phyloP scores from a whole-genome alignment of 92 coral and sea anemone genomes.

The Bergia puertoricense region DNA sequence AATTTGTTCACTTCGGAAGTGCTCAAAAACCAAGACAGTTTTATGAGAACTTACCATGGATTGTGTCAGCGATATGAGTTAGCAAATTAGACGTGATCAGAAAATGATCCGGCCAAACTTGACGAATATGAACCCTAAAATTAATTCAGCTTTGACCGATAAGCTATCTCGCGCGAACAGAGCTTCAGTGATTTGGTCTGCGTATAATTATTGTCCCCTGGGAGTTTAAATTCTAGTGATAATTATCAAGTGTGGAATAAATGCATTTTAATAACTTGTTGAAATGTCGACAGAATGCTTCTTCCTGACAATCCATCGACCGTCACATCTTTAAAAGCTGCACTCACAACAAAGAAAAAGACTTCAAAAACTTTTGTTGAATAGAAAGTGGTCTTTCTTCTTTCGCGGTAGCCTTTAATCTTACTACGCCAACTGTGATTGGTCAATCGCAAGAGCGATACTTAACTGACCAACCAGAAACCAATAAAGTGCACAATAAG shows the following conservation, averaged over 20 bases:
- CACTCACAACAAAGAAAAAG: conserved; percentile 4
- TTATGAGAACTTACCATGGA: conserved; percentile 7
- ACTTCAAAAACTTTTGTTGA: conserved; percentile 19
- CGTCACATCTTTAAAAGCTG: conserved; percentile 29
- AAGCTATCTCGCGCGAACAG: conserved; percentile 48
- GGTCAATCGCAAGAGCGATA: conserved; percentile 39
- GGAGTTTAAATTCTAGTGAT: conserved; percentile 63
- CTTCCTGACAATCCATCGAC: conserved; percentile 52
- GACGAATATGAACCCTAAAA: conserved; percentile 33
- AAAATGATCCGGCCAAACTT: conserved; percentile 23
- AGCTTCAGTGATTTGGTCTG: background rate
- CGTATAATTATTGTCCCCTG: conserved; percentile 24
- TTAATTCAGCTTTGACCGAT: conserved; percentile 38
- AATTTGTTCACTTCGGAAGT: background rate
- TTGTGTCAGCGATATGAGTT: conserved; percentile 11
- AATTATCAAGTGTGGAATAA: conserved; percentile 70
- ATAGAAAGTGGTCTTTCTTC: background rate
- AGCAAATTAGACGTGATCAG: conserved; percentile 15
- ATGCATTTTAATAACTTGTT: conserved; percentile 81
- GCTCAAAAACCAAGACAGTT: conserved; percentile 20
- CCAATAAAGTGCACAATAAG: conserved; percentile 41
- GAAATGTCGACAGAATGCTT: conserved; percentile 59
- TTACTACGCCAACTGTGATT: conserved; percentile 37
- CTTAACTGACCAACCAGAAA: conserved; percentile 54
- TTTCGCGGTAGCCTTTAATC: conserved; percentile 48